A percentile compares a stretch with the other conserved stretches of the same genome.
Evolutionary conservation across 2,888 invertebrate genomes (phyloP).

Genomic region (Nomada flava): DNA sequence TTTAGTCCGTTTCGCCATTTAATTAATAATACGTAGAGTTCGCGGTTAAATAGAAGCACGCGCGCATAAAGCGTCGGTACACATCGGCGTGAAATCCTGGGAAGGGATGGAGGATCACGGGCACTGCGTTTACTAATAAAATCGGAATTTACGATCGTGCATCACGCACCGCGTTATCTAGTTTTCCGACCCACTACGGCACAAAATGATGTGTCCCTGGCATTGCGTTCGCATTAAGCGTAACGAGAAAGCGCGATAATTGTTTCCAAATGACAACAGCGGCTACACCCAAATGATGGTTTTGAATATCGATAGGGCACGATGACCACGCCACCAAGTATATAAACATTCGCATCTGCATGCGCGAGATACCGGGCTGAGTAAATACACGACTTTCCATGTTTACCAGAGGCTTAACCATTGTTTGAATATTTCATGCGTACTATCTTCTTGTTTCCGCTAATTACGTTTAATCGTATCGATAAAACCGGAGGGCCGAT

Average conservation of each 20-base stretch:
- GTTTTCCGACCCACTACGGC: conserved; percentile 73
- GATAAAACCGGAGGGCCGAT: neutral
- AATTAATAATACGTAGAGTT: conserved; percentile 63
- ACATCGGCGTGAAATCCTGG: conserved; percentile 5
- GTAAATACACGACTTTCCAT: conserved; percentile 53
- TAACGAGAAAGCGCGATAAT: conserved; percentile 70
- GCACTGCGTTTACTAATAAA: conserved; percentile 68
- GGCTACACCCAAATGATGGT: conserved; percentile 68
- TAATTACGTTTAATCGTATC: conserved; percentile 9
- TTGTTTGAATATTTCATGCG: conserved; percentile 38
- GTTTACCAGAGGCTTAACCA: conserved; percentile 50
- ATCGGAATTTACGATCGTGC: conserved; percentile 71
- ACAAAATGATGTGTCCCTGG: conserved; percentile 70
- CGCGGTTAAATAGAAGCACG: conserved; percentile 30
- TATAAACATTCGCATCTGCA: conserved; percentile 64
- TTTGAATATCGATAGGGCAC: conserved; percentile 70
- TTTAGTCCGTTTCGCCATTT: conserved; percentile 57
- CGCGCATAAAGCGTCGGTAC: conserved; percentile 24
- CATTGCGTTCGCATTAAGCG: conserved; percentile 68
- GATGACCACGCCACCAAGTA: conserved; percentile 38
- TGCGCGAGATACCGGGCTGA: conserved; percentile 55
- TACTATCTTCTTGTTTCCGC: neutral
- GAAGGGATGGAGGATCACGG: neutral
- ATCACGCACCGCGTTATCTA: conserved; percentile 72
- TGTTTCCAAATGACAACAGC: conserved; percentile 73